Base-by-base conservation (phyloP, 1,140 invertebrate genomes). In the Pachypsylla venusta region DNA sequence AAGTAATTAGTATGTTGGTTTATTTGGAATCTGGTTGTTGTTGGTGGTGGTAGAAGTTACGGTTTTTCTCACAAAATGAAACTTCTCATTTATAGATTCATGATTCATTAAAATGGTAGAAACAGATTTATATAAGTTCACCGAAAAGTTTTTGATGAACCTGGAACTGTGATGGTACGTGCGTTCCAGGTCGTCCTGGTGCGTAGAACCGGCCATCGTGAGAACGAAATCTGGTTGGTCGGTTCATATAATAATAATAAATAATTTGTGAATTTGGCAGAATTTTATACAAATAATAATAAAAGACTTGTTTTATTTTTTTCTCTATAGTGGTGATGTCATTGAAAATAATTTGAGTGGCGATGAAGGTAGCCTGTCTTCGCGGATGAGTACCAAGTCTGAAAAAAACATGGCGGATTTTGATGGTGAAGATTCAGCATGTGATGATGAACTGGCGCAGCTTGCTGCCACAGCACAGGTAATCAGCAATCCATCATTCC, bases 351-450 rank as follows among this genome's bases (percentile, higher is more conserved):
- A 85, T 63, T 66, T 83, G 3, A 83, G 81, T 48, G 79, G 77
- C 0, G 83, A 84, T 59, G 85, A 87, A 67, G 86, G 85, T 1
- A 86, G 83, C 61, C 85, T 88, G 66, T 93, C 89, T 39, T 93
- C 90, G 20, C 78, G 87, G 19, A 83, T 93, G 72, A 91, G 88
- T 40, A 90, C 86, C 59, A 93, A 93, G 73, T 93, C 89, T n/a
- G 89, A 93, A 64, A 93, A 93, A 63, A 93, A 93, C 70, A 83
- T 94, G 79, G 89, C 89, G 0, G 91, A 94, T 71, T 90, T 95
- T 67, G 91, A 94, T 64, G 92, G 91, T 24, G 91, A 95, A 67
- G 88, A 93, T 64, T 89, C 85, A 28, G 85, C 82, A 22, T 84
- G 84, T 70, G 85, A 93, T 68, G 90, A 93, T 64, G 90, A 93